Percentiles rank a stretch among this genome's conserved stretches.
These are phyloP conservation scores for Microctonus aethiopoides DNA, from an alignment of 2,888 invertebrate species.

Conservation along the genomic window DNA sequence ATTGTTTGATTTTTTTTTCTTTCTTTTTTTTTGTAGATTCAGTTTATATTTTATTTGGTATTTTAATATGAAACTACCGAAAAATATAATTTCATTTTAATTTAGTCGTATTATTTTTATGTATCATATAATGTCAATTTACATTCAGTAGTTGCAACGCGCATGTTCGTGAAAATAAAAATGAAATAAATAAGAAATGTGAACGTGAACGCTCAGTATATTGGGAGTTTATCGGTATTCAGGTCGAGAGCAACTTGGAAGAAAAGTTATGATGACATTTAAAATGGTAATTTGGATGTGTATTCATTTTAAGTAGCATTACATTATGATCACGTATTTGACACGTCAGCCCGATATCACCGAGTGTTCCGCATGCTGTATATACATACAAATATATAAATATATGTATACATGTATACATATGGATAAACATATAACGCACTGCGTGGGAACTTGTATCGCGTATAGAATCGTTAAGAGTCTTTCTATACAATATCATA, in stretches of 20 bases:
- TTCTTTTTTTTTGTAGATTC: too few species aligned
- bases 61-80: background rate
- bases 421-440: slow-evolving; percentile 25
- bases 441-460: slow-evolving; percentile 64
- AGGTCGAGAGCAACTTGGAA: slow-evolving; percentile 32
- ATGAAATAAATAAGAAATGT: slow-evolving; percentile 15
- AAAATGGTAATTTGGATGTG: slow-evolving; percentile 26
- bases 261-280: slow-evolving; percentile 35
- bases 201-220: slow-evolving; percentile 19
- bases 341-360: slow-evolving; percentile 57
- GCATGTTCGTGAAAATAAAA: background rate
- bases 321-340: slow-evolving; percentile 63
- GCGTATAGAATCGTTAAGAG: slow-evolving; percentile 62
- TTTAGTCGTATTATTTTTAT: background rate
- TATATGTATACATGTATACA: slow-evolving; percentile 29
- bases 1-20: too few species aligned
- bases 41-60: too few species aligned
- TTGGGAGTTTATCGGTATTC: slow-evolving; percentile 33
- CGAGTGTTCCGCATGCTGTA: background rate
- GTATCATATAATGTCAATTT: background rate
- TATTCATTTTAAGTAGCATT: slow-evolving; percentile 45
- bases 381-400: slow-evolving; percentile 35
- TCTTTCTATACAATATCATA: slow-evolving; percentile 32
- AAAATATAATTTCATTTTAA: background rate
- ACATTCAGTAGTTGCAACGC: background rate